A percentile compares a stretch with the other conserved stretches of the same genome.
These are phyloP conservation scores for Trimorus sp. DNA, from an alignment of 2,888 invertebrate species.

Conservation along the genomic window DNA sequence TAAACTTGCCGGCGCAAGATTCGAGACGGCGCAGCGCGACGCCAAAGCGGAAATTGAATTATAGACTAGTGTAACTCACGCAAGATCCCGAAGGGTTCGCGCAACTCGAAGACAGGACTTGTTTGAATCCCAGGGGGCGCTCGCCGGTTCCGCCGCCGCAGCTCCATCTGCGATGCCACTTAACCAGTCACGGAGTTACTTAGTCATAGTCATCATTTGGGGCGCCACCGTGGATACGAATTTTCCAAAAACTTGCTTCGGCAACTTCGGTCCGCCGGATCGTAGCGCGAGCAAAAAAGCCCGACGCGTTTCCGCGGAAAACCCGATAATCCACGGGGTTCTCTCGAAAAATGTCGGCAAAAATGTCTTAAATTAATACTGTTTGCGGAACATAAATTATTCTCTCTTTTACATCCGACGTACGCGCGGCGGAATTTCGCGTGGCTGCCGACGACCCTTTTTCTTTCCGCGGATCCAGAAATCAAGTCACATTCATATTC, in stretches of 20 bases:
- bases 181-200: conserved; percentile 65
- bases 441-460: conserved; percentile 15
- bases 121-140: conserved; percentile 65
- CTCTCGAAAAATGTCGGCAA: not conserved
- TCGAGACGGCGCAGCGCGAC: conserved; percentile 40
- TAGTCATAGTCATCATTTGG: conserved; percentile 53
- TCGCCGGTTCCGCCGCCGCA: conserved; percentile 59
- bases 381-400: conserved; percentile 35
- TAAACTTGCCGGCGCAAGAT: conserved; percentile 49
- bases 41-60: conserved; percentile 65
- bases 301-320: no score
- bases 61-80: conserved; percentile 68
- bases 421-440: conserved; percentile 15
- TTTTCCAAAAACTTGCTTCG: not conserved
- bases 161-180: conserved; percentile 63
- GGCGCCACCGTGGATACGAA: not conserved
- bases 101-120: conserved; percentile 71
- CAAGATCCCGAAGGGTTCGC: conserved; percentile 66
- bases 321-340: no score
- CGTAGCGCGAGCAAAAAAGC: not conserved
- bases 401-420: conserved; percentile 30
- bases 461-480: conserved; percentile 38
- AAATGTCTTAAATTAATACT: conserved; percentile 26
- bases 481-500: conserved; percentile 51
- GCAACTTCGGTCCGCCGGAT: not conserved